These are phyloP conservation scores for Mola mola DNA, from an alignment of 2,113 vertebrate species.

Conservation along the genomic window DNA sequence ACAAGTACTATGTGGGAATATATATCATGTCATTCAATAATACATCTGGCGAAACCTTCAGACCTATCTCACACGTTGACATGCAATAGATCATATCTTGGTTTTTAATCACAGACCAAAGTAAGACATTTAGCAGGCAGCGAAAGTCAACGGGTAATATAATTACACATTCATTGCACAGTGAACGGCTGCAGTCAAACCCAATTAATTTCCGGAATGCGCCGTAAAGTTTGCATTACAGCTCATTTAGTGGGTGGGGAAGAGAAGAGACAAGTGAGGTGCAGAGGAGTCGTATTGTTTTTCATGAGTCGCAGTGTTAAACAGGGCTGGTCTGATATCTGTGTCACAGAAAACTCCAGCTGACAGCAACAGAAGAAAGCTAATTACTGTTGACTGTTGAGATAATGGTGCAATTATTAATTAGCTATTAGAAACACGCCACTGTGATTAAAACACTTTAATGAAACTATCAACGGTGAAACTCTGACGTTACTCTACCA, in stretches of 20 bases:
- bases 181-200: conserved; percentile 45
- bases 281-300: conserved; percentile 16
- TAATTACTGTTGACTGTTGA: conserved; percentile 34
- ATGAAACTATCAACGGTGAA: neutral
- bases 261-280: conserved; percentile 9
- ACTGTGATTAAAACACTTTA: neutral
- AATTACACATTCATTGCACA: conserved; percentile 36
- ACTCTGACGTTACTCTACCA: neutral
- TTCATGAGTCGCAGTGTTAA: conserved; percentile 29
- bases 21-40: too few relatives aligned
- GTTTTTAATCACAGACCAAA: conserved; percentile 48
- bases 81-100: conserved; percentile 34
- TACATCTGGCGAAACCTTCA: too few relatives aligned
- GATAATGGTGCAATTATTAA: conserved; percentile 38
- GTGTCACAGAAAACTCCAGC: conserved; percentile 30
- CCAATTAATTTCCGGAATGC: conserved; percentile 51
- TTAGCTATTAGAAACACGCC: conserved; percentile 10
- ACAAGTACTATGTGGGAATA: too few relatives aligned
- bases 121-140: conserved; percentile 43
- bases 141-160: conserved; percentile 41
- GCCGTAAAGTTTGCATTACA: conserved; percentile 39
- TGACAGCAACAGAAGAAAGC: conserved; percentile 35
- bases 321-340: conserved; percentile 37
- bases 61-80: too few relatives aligned
- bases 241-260: conserved; percentile 32